These are phyloP conservation scores for Hypomecis punctinalis DNA, from an alignment of 2,888 invertebrate genomes.

Conservation along the genomic window DNA sequence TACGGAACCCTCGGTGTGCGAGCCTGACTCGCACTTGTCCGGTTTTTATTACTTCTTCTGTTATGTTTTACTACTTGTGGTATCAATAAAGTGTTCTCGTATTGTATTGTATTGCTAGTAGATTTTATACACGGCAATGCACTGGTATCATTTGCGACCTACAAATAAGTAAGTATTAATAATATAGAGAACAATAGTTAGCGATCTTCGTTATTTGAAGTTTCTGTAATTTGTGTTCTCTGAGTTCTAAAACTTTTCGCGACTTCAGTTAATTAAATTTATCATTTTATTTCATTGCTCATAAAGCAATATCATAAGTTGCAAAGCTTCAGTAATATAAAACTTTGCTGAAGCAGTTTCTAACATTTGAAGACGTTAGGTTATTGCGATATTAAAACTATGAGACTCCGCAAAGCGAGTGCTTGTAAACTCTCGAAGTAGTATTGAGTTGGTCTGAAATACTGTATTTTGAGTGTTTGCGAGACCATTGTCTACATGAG, in stretches of 20 bases:
- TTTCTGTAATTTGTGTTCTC: background rate
- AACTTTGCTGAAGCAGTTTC: conserved; percentile 42
- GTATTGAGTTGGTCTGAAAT: background rate
- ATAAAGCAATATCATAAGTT: conserved; percentile 59
- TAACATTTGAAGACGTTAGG: conserved; percentile 55
- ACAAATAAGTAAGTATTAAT: too few relatives aligned
- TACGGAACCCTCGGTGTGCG: too few relatives aligned
- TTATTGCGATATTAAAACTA: conserved; percentile 75
- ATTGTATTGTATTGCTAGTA: too few relatives aligned
- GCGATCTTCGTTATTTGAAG: background rate
- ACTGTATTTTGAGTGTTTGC: conserved; percentile 2
- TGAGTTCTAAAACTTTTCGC: background rate
- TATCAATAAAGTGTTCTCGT: too few relatives aligned
- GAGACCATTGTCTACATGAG: conserved; percentile 1
- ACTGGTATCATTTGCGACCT: too few relatives aligned
- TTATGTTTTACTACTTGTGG: too few relatives aligned
- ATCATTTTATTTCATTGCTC: conserved; percentile 35
- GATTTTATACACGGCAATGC: too few relatives aligned
- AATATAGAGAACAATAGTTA: background rate
- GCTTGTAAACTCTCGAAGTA: conserved; percentile 53
- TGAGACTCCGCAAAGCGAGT: conserved; percentile 58
- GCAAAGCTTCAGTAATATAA: conserved; percentile 60
- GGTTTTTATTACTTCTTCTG: too few relatives aligned
- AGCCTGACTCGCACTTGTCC: too few relatives aligned
- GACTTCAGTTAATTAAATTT: conserved; percentile 33